Evolutionary conservation across 1,140 invertebrate species (phyloP).

Genomic region (Drosophila oshimai): DNA sequence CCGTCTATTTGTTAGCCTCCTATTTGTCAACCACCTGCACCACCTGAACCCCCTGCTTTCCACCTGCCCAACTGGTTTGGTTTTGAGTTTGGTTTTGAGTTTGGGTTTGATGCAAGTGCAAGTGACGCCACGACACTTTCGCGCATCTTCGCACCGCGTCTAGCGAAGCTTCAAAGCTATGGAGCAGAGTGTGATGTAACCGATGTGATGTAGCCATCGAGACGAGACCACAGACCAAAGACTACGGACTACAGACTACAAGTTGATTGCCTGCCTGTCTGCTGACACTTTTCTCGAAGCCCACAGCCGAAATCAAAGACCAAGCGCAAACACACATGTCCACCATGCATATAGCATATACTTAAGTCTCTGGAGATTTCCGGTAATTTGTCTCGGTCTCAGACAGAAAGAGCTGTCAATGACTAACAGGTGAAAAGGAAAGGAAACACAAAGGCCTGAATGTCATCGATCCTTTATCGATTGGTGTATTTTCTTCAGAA

Average conservation of each 20-base stretch:
- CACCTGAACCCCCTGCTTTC: not conserved
- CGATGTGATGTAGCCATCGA: constrained; percentile 53
- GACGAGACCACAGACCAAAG: too few relatives aligned
- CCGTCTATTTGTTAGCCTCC: not conserved
- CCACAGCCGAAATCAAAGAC: constrained; percentile 11
- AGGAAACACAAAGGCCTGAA: not conserved
- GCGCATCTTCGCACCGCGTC: constrained; percentile 58
- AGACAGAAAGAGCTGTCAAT: not conserved
- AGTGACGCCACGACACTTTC: constrained; percentile 57
- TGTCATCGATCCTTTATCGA: not conserved
- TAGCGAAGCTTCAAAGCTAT: constrained; percentile 18
- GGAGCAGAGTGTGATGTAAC: not conserved
- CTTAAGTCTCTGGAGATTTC: constrained; percentile 54
- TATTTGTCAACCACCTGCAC: not conserved
- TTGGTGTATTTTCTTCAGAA: not conserved
- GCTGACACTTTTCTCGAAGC: constrained; percentile 41
- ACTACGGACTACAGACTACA: too few relatives aligned
- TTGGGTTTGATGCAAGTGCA: constrained; percentile 43
- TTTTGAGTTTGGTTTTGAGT: not conserved
- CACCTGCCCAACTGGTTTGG: constrained; percentile 40
- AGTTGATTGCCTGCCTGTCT: constrained; percentile 6
- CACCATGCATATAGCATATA: not conserved
- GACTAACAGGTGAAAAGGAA: not conserved
- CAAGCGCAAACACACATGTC: not conserved
- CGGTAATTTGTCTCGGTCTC: constrained; percentile 42